Conservation (phyloP, 2,113 vertebrate species). For the Carassius gibelio region DNA sequence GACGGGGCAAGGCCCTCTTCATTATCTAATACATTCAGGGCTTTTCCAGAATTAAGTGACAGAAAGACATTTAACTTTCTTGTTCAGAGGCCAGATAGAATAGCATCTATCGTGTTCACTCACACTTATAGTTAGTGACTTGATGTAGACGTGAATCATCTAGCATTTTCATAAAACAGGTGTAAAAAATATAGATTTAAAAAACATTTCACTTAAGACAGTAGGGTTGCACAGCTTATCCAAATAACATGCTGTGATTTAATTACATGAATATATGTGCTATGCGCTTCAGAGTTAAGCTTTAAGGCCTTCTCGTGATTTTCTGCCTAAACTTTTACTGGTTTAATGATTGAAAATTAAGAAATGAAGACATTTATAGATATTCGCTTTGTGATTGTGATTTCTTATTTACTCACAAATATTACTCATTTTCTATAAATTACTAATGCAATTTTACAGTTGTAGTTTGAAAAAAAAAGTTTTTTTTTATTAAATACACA, state of each 20-base stretch:
- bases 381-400: background rate
- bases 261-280: background rate
- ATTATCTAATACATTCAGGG: slow-evolving; percentile 76
- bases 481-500: too few species aligned
- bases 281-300: background rate
- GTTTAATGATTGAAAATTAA: background rate
- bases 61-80: slow-evolving; percentile 49
- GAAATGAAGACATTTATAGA: too few species aligned
- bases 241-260: background rate
- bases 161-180: background rate
- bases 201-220: background rate
- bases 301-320: background rate
- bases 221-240: background rate
- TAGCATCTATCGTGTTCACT: background rate
- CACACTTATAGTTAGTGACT: background rate
- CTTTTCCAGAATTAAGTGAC: slow-evolving; percentile 71
- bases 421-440: background rate
- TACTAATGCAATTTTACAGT: too few species aligned
- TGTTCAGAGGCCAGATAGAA: slow-evolving; percentile 5
- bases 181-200: background rate
- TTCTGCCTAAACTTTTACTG: background rate
- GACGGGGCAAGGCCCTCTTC: slow-evolving; percentile 81
- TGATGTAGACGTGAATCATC: background rate
- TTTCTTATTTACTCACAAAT: background rate
- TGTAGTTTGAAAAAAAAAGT: too few species aligned